A percentile compares a stretch with the other conserved stretches of the same genome.
Evolutionary conservation across 2,888 invertebrate genomes (phyloP).

Genomic region (Strigamia transsilvanica): DNA sequence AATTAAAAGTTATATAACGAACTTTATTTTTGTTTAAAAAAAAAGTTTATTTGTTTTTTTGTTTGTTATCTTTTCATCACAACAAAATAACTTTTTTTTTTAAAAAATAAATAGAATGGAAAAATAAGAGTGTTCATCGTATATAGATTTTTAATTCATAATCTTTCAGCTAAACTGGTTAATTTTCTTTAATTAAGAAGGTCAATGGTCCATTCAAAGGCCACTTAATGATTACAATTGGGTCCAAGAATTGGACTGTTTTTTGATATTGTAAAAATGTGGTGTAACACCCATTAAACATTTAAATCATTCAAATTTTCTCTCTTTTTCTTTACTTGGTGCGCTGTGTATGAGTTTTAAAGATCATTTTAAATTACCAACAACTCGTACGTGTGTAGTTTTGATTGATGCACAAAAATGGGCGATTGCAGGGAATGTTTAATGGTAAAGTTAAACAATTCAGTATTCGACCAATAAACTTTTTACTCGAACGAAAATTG

Average conservation of each 20-base stretch:
- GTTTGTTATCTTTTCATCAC: too few species aligned
- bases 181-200: not conserved
- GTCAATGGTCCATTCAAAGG: conserved; percentile 17
- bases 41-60: not conserved
- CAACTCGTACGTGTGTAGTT: not conserved
- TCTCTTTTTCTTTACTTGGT: too few species aligned
- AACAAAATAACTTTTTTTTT: not conserved
- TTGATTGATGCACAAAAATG: not conserved
- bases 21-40: too few species aligned
- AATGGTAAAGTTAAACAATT: not conserved
- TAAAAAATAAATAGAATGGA: not conserved
- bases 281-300: not conserved
- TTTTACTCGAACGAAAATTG: conserved; percentile 1
- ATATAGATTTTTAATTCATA: not conserved
- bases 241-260: not conserved
- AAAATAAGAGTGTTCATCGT: not conserved
- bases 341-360: too few species aligned
- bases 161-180: not conserved
- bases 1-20: too few species aligned
- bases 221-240: not conserved
- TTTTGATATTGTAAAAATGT: not conserved
- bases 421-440: not conserved
- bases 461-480: not conserved
- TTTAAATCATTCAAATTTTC: not conserved
- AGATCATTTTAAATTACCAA: too few species aligned